Base-by-base conservation (phyloP, 1,140 invertebrate species). In the Drosophila persimilis region DNA sequence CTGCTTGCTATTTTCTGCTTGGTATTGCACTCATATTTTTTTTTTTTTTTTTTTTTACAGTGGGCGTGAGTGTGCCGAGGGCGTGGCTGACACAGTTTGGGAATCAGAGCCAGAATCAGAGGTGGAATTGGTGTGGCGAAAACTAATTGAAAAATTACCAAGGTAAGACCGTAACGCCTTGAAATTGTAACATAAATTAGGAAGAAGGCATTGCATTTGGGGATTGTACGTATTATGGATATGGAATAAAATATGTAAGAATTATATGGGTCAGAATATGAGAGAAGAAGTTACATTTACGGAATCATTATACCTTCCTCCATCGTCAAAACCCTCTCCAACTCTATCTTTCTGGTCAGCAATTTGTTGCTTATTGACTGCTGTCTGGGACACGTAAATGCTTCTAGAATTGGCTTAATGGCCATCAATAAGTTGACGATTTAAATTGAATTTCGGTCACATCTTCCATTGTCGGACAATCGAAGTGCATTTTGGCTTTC, bases 371-470 rank as follows among this genome's bases (percentile, higher is more conserved):
- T 57, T 15, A 15, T 15, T 69, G 51, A 69, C 52, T 48, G 51
- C 50, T 24, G 65, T 35, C 50, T 31, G n/a, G 43, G 35, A 62
- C 48, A 83, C 74, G 79, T 81, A 67, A 61, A 69, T 74, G 63
- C 70, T 43, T 44, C 15, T 46, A 20, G 48, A 70, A 86, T 67
- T 71, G 81, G 69, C 73, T 81, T 73, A 77, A 59, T 29, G 44
- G 17, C 3, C 22, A 47, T 58, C 24, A 46, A 59, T 59, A 48
- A 61, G 46, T 52, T 47, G 57, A 50, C 54, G 48, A 70, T 58
- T 76, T 86, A 64, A 80, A 86, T 86, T 85, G 79, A 70, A 84
- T 77, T 66, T 77, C 48, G 55, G 77, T 57, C 77, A 77, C 67
- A 86, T 60, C 53, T 46, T 77, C 26, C 43, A 69, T 72, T 75